These are phyloP conservation scores for Toxotes chatareus DNA, from an alignment of 2,113 vertebrate species.

Conservation along the genomic window DNA sequence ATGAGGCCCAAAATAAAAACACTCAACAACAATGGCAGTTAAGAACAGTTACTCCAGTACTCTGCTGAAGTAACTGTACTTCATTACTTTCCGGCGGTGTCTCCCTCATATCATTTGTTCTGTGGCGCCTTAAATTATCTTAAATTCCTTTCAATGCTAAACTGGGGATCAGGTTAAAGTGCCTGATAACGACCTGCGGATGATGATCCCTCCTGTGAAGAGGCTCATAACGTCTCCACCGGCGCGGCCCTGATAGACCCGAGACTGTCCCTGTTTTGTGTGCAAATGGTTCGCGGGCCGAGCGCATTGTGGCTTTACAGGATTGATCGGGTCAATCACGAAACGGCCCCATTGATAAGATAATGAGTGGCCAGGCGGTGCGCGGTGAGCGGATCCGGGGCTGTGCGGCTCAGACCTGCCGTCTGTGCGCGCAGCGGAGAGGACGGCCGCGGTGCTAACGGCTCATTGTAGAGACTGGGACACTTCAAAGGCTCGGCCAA, in stretches of 20 bases:
- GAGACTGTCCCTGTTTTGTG: conserved; percentile 24
- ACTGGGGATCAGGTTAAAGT: conserved; percentile 8
- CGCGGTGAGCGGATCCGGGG: neutral
- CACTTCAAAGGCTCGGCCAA: conserved; percentile 42
- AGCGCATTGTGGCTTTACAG: neutral
- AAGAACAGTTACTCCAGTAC: neutral
- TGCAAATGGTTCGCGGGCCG: conserved; percentile 24
- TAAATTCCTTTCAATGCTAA: neutral
- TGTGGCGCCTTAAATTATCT: neutral
- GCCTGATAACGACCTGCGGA: conserved; percentile 44
- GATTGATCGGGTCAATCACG: conserved; percentile 33
- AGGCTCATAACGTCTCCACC: neutral
- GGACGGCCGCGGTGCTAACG: neutral
- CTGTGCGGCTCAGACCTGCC: neutral
- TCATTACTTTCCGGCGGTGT: neutral
- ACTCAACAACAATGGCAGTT: neutral
- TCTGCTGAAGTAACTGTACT: neutral
- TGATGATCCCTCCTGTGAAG: conserved; percentile 30
- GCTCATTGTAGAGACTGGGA: conserved; percentile 27
- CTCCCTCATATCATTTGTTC: neutral
- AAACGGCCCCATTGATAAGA: conserved; percentile 18
- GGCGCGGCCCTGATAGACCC: neutral
- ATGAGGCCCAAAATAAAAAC: no score
- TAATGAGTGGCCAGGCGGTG: neutral
- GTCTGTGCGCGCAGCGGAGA: neutral